Percentiles rank a stretch among this genome's conserved stretches.
These are phyloP conservation scores for Lepidostoma basale DNA, from an alignment of 1,140 invertebrate genomes.

Conservation along the genomic window DNA sequence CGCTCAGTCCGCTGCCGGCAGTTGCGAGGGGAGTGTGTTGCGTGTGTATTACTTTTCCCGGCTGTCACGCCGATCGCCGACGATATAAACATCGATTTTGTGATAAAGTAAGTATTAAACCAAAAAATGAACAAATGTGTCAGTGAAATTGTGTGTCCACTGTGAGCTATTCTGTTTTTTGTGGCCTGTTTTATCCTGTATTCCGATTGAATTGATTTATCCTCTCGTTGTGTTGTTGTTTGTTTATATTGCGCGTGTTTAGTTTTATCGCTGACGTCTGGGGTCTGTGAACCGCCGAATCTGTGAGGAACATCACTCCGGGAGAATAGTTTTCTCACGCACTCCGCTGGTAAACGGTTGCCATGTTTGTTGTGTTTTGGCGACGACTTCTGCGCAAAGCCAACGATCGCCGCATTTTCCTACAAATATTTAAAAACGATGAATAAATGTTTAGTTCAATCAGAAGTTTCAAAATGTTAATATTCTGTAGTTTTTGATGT, in stretches of 20 bases:
- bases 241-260: conserved; percentile 28
- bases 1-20: conserved; percentile 35
- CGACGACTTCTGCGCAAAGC: conserved; percentile 17
- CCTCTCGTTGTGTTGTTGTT: conserved; percentile 13
- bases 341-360: conserved; percentile 16
- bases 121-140: background rate
- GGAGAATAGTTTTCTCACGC: background rate
- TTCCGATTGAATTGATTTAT: background rate
- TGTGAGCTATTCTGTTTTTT: background rate
- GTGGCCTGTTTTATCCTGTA: background rate
- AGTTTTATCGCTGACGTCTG: background rate
- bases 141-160: conserved; percentile 6
- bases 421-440: no score
- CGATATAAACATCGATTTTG: conserved; percentile 25
- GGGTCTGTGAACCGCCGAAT: conserved; percentile 30
- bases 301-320: background rate
- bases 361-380: conserved; percentile 37
- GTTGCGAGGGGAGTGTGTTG: conserved; percentile 13
- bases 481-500: background rate
- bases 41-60: background rate
- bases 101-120: conserved; percentile 30
- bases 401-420: background rate
- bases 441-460: no score
- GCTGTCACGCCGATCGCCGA: conserved; percentile 32
- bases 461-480: no score